Conservation (phyloP, 2,888 invertebrate species). For the Marasmarcha lunaedactyla region DNA sequence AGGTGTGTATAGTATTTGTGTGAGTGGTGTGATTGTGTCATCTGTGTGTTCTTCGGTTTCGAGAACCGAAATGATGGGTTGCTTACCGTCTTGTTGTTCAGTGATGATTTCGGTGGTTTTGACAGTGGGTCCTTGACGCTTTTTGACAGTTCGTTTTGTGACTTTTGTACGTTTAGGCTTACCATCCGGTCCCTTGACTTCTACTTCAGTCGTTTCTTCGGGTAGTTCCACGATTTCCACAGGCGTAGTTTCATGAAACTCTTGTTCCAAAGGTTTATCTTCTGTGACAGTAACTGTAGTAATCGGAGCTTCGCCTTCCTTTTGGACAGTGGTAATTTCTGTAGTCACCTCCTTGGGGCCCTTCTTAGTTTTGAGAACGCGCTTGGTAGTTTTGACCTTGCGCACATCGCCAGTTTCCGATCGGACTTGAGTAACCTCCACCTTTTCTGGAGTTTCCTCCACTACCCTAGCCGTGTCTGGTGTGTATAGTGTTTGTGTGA, state of each 20-base stretch:
- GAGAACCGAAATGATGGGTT: constrained; percentile 26
- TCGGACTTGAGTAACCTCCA: constrained; percentile 39
- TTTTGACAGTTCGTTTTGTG: constrained; percentile 26
- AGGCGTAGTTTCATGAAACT: constrained; percentile 8
- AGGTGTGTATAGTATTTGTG: constrained; percentile 11
- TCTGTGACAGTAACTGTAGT: constrained; percentile 22
- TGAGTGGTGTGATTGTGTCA: constrained; percentile 15
- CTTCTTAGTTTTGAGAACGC: constrained; percentile 40
- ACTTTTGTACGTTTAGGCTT: constrained; percentile 23
- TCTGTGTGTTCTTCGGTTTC: constrained; percentile 23
- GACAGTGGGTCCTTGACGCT: constrained; percentile 23
- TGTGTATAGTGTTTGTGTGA: too few relatives aligned
- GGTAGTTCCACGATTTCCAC: constrained; percentile 20
- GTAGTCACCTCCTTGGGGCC: constrained; percentile 34
- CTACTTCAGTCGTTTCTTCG: constrained; percentile 29
- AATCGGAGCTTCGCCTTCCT: constrained; percentile 33
- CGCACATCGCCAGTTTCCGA: constrained; percentile 34
- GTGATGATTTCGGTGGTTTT: constrained; percentile 17
- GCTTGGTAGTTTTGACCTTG: constrained; percentile 41
- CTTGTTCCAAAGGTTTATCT: constrained; percentile 6
- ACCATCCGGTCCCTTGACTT: constrained; percentile 27
- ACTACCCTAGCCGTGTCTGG: constrained; percentile 23
- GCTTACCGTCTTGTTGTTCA: constrained; percentile 24
- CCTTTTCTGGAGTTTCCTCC: constrained; percentile 29
- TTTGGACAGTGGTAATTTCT: constrained; percentile 40